Conservation (phyloP, 2,797 vertebrate genomes). For the Gorsachius magnificus region DNA sequence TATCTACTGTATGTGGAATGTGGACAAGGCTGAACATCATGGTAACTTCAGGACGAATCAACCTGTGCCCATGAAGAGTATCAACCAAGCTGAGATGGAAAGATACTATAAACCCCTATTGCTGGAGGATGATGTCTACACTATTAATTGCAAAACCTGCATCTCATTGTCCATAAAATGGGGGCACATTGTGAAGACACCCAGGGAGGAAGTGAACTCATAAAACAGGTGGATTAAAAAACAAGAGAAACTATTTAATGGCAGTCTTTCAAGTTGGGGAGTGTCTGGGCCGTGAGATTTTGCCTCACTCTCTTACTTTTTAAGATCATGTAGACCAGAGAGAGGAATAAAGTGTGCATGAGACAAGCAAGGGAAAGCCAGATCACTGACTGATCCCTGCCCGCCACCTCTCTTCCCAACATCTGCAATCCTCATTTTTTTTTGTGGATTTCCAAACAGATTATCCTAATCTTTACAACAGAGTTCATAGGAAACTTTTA, state of each 20-base stretch:
- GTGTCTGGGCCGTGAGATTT: not conserved
- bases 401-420: not conserved
- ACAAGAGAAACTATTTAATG: slow-evolving; percentile 49
- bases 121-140: not conserved
- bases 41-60: not conserved
- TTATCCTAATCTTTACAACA: not conserved
- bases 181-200: not conserved
- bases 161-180: not conserved
- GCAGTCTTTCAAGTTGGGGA: not conserved
- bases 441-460: not conserved
- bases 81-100: not conserved
- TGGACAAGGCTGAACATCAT: not conserved
- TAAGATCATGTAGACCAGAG: not conserved
- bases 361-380: not conserved
- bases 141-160: slow-evolving; percentile 9
- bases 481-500: not conserved
- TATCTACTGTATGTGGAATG: not conserved
- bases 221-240: slow-evolving; percentile 45
- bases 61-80: not conserved
- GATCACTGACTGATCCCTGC: not conserved
- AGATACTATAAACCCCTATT: not conserved
- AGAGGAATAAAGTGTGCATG: not conserved
- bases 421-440: not conserved
- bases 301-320: not conserved
- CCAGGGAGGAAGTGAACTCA: not conserved